These are phyloP conservation scores for Rutilus rutilus DNA, from an alignment of 2,113 vertebrate genomes.

Conservation along the genomic window DNA sequence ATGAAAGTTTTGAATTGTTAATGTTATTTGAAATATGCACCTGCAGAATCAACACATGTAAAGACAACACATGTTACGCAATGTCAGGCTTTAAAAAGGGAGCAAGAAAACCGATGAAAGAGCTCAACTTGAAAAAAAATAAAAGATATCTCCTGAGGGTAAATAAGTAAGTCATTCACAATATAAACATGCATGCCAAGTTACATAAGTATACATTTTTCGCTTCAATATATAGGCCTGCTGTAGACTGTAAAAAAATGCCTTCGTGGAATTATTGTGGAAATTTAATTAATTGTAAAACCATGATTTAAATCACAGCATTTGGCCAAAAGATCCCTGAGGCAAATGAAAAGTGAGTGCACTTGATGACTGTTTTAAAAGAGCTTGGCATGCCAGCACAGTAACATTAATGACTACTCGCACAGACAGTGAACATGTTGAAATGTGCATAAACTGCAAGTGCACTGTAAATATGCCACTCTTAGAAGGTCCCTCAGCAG, in stretches of 20 bases:
- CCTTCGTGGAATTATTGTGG: background rate
- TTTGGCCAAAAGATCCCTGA: background rate
- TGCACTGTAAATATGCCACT: constrained; percentile 19
- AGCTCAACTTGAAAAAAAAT: background rate
- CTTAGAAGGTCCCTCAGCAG: background rate
- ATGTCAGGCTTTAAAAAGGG: background rate
- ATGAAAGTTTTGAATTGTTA: background rate
- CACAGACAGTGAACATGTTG: constrained; percentile 46
- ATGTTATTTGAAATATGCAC: background rate
- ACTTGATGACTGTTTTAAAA: constrained; percentile 59
- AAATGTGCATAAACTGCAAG: constrained; percentile 63
- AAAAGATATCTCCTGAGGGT: background rate
- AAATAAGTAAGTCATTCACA: background rate
- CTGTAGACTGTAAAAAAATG: background rate
- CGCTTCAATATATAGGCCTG: background rate
- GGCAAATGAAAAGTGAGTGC: background rate
- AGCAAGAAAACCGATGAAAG: background rate
- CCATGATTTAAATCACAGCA: background rate
- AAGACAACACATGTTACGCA: background rate
- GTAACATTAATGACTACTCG: constrained; percentile 61
- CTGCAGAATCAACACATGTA: background rate
- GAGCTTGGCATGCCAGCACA: constrained; percentile 41
- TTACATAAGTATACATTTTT: background rate
- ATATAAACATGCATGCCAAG: background rate
- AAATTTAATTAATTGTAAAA: background rate